These are phyloP conservation scores for Nasua narica DNA, from an alignment of 2,797 vertebrate genomes.

Conservation along the genomic window DNA sequence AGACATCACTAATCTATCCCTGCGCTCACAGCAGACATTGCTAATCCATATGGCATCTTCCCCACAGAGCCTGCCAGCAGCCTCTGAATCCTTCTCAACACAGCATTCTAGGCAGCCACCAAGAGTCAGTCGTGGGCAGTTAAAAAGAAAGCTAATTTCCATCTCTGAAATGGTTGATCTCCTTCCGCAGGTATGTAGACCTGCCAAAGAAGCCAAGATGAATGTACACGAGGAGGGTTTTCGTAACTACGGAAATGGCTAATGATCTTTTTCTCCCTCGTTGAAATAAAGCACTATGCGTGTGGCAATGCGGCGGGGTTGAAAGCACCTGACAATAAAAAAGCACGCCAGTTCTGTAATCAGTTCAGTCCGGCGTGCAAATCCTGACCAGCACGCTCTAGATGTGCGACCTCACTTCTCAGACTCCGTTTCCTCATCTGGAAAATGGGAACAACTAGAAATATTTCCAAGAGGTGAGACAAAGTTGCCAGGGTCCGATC, in stretches of 20 bases:
- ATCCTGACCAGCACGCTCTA: neutral
- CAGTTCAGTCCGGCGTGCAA: neutral
- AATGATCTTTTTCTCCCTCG: accelerated
- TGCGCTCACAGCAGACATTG: neutral
- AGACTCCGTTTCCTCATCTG: neutral
- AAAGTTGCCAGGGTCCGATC: neutral
- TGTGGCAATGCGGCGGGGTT: too few relatives aligned
- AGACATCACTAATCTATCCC: neutral
- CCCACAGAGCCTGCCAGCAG: neutral
- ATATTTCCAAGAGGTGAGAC: neutral
- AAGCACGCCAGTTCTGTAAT: neutral
- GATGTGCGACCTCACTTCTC: neutral
- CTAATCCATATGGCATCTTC: neutral
- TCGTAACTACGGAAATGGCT: too few relatives aligned
- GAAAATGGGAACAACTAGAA: neutral
- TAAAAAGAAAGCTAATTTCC: neutral
- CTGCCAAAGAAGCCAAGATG: neutral
- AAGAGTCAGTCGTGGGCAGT: neutral
- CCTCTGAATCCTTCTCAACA: neutral
- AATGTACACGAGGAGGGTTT: neutral
- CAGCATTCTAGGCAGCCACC: neutral
- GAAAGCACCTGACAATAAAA: neutral
- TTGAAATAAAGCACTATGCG: neutral
- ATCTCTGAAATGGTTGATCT: neutral
- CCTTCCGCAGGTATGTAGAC: neutral